phyloP scores from a whole-genome alignment of 2,888 invertebrate species.

The Protonemura montana region DNA sequence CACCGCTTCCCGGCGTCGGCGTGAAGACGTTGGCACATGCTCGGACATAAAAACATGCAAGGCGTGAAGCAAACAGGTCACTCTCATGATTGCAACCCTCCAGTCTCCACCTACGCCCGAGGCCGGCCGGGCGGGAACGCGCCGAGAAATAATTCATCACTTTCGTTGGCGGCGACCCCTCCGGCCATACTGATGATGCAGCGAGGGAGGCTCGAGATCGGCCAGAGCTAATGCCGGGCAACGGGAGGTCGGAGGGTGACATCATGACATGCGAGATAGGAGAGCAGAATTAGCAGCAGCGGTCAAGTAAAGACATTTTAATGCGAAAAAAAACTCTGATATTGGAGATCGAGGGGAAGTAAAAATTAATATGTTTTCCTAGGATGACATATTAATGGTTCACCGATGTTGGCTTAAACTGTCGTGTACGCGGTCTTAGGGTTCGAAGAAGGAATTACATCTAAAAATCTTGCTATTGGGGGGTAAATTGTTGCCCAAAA shows the following conservation, averaged over 20 bases:
- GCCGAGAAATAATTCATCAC: conserved; percentile 32
- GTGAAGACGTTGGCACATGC: neutral
- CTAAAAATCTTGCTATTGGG: too few relatives aligned
- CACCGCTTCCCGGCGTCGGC: neutral
- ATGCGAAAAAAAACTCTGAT: neutral
- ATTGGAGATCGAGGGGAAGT: neutral
- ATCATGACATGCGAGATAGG: neutral
- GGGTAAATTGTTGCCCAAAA: too few relatives aligned
- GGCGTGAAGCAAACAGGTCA: conserved; percentile 23
- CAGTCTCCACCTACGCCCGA: too few relatives aligned
- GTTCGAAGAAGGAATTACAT: too few relatives aligned
- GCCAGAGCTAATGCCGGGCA: neutral
- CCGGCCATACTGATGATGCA: conserved; percentile 29
- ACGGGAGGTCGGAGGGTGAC: neutral
- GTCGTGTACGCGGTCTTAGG: too few relatives aligned
- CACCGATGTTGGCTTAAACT: neutral
- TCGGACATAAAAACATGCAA: neutral
- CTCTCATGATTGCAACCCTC: conserved; percentile 27
- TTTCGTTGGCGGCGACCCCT: conserved; percentile 8
- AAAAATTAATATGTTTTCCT: neutral
- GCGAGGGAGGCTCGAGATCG: neutral
- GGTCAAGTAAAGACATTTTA: conserved; percentile 7
- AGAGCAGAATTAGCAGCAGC: conserved; percentile 43
- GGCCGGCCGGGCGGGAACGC: neutral
- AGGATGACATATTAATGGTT: neutral